Percentiles rank a stretch among this genome's conserved stretches.
These are phyloP conservation scores for Cactoblastis cactorum DNA, from an alignment of 2,888 invertebrate species.

Conservation along the genomic window DNA sequence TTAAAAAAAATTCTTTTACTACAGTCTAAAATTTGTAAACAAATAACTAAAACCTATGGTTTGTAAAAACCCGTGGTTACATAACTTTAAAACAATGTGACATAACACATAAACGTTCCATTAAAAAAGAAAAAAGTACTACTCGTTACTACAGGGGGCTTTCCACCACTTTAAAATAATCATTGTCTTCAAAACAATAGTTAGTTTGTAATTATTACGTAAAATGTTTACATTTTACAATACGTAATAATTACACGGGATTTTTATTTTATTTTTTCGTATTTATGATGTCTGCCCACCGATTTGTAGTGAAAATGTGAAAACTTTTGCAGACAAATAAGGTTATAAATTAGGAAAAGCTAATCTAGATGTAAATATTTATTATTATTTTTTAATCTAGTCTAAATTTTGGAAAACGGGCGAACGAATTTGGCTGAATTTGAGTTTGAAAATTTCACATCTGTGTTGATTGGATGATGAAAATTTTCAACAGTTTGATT, in stretches of 20 bases:
- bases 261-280: neutral
- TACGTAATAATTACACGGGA: too few relatives aligned
- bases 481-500: neutral
- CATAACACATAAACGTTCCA: neutral
- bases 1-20: neutral
- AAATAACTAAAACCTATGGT: neutral
- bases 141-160: neutral
- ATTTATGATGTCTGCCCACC: slow-evolving; percentile 13
- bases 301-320: slow-evolving; percentile 11
- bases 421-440: neutral
- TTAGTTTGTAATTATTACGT: slow-evolving; percentile 4
- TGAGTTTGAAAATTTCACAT: neutral
- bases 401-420: neutral
- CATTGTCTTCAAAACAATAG: slow-evolving; percentile 6
- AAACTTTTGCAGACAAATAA: slow-evolving; percentile 10
- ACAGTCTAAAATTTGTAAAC: neutral
- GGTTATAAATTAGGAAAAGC: neutral
- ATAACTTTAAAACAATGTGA: neutral
- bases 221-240: slow-evolving; percentile 6
- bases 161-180: neutral
- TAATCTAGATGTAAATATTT: slow-evolving; percentile 8
- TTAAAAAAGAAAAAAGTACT: neutral
- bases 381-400: slow-evolving; percentile 5
- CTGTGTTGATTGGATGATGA: neutral
- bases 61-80: neutral